Percentiles rank a stretch among this genome's conserved stretches.
Evolutionary conservation across 2,797 vertebrate genomes (phyloP).

Genomic region (Poeciliopsis paucimaculata): DNA sequence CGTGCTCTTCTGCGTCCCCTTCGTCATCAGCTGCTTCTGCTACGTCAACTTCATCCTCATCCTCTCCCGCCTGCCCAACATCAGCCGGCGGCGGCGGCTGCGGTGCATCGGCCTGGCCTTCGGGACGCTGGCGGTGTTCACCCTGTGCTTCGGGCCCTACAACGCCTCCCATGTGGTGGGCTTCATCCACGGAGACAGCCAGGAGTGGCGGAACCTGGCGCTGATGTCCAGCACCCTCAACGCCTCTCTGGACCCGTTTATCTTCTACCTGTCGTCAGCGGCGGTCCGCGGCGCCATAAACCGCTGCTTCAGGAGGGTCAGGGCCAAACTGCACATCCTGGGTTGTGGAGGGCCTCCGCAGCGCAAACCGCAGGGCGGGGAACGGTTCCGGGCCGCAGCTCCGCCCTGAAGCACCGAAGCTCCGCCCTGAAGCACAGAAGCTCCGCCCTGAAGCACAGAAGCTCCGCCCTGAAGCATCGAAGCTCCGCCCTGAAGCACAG

Average conservation of each 20-base stretch:
- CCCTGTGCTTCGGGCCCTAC: constrained; percentile 87
- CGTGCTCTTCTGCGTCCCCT: constrained; percentile 85
- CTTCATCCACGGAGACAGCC: constrained; percentile 67
- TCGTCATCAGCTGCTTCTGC: constrained; percentile 86
- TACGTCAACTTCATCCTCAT: constrained; percentile 85
- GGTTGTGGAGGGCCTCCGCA: constrained; percentile 25
- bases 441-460: neutral
- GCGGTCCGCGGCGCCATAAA: constrained; percentile 81
- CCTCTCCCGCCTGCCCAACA: constrained; percentile 79
- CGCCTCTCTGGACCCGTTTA: constrained; percentile 87
- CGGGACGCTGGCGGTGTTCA: constrained; percentile 84
- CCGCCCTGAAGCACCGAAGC: constrained; percentile 5
- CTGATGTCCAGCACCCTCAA: constrained; percentile 88
- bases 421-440: no score
- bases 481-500: no score
- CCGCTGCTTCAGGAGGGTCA: constrained; percentile 64
- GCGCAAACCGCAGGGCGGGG: constrained; percentile 12
- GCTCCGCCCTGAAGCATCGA: constrained; percentile 10
- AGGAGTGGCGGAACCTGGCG: constrained; percentile 78
- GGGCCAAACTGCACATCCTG: constrained; percentile 62
- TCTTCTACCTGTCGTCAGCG: constrained; percentile 89
- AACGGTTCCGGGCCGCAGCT: constrained; percentile 31
- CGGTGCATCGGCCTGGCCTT: constrained; percentile 84
- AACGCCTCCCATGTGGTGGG: constrained; percentile 88
- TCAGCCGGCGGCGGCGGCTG: constrained; percentile 73